Evolutionary conservation across 2,888 invertebrate genomes (phyloP).

Genomic region (Bugula neritina): DNA sequence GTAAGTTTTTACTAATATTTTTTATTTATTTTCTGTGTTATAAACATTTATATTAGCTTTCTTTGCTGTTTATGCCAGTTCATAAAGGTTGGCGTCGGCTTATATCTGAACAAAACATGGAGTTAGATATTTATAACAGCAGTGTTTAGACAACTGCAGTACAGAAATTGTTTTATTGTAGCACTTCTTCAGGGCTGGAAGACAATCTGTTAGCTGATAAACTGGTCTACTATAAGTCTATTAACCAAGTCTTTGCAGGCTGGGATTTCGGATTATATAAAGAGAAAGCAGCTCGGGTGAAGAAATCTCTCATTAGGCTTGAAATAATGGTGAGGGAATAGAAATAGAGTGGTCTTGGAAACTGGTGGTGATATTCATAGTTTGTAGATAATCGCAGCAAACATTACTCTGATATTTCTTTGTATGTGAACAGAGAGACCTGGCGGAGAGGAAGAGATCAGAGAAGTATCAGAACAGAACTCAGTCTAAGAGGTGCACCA

Average conservation of each 20-base stretch:
- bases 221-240: background rate
- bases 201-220: slow-evolving; percentile 16
- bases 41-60: no score
- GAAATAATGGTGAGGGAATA: slow-evolving; percentile 8
- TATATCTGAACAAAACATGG: no score
- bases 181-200: slow-evolving; percentile 5
- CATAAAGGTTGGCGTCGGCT: no score
- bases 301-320: slow-evolving; percentile 21
- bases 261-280: slow-evolving; percentile 25
- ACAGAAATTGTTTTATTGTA: no score
- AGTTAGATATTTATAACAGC: no score
- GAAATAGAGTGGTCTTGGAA: slow-evolving; percentile 10
- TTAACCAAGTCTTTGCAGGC: slow-evolving; percentile 24
- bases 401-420: no score
- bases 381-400: no score
- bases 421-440: slow-evolving; percentile 21
- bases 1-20: background rate
- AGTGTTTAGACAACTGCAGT: no score
- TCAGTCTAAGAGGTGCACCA: background rate
- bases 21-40: background rate
- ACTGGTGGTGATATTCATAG: background rate
- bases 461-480: slow-evolving; percentile 14
- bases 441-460: slow-evolving; percentile 18
- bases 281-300: background rate
- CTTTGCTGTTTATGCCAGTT: no score